A percentile compares a stretch with the other conserved stretches of the same genome.
Conservation (phyloP, 1,140 invertebrate species). For the Drosophila arizonae region DNA sequence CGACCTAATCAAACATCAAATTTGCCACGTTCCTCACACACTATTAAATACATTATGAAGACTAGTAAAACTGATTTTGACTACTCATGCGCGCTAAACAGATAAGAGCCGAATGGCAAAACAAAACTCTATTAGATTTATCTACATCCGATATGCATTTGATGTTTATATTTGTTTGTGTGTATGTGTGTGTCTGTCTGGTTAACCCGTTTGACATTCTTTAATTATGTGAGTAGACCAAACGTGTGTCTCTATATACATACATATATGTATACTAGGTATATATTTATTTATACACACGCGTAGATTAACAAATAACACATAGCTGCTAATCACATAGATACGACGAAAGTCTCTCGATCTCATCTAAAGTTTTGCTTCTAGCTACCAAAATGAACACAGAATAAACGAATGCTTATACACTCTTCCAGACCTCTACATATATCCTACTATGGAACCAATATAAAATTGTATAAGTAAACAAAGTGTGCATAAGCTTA, state of each 20-base stretch:
- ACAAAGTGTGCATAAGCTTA: no score
- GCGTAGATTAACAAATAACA: conserved; percentile 18
- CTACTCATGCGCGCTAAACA: background rate
- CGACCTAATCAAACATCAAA: background rate
- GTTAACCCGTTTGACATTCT: no score
- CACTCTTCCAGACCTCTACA: background rate
- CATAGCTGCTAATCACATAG: conserved; percentile 22
- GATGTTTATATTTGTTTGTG: background rate
- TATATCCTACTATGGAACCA: no score
- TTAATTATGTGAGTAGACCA: no score
- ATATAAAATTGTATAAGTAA: no score
- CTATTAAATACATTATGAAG: background rate
- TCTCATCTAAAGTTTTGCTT: background rate
- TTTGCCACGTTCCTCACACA: background rate
- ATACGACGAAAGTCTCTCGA: background rate
- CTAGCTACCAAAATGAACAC: background rate
- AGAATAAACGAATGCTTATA: background rate
- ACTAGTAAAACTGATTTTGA: background rate
- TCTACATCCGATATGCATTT: background rate
- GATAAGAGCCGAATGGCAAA: conserved; percentile 11
- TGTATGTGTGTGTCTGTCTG: no score
- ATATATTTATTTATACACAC: background rate
- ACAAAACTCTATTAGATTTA: conserved; percentile 1
- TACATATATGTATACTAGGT: background rate
- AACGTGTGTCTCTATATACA: conserved; percentile 5